Evolutionary conservation across 64 coral and sea anemone genomes (phyloP).

Genomic region (Orbicella faveolata): DNA sequence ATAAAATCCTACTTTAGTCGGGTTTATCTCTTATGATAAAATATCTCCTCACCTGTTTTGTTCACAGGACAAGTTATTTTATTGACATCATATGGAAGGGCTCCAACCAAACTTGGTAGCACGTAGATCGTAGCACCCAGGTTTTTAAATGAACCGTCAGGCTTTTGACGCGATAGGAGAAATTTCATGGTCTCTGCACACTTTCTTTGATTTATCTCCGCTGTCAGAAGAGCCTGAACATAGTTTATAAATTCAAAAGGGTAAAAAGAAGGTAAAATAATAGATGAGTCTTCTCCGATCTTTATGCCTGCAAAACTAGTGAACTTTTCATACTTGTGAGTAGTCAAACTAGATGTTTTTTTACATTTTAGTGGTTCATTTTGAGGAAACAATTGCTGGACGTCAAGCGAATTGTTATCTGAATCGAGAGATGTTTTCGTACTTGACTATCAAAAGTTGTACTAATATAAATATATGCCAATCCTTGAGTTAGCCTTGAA

Average conservation of each 20-base stretch:
- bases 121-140: slow-evolving; percentile 23
- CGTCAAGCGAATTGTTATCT: too few relatives aligned
- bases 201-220: not conserved
- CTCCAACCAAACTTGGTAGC: slow-evolving; percentile 26
- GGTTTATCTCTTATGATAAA: not conserved
- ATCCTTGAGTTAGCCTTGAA: too few relatives aligned
- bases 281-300: not conserved
- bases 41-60: not conserved
- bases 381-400: too few relatives aligned
- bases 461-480: too few relatives aligned
- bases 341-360: too few relatives aligned
- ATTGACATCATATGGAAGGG: slow-evolving; percentile 18
- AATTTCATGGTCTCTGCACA: slow-evolving; percentile 22
- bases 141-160: slow-evolving; percentile 20
- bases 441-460: too few relatives aligned
- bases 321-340: too few relatives aligned
- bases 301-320: too few relatives aligned
- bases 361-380: too few relatives aligned
- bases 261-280: not conserved
- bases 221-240: not conserved
- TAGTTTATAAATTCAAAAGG: not conserved
- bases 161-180: slow-evolving; percentile 15
- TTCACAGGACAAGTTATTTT: slow-evolving; percentile 27
- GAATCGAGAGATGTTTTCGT: too few relatives aligned
- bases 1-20: too few relatives aligned